Evolutionary conservation across 2,888 invertebrate species (phyloP), one percentile per base, ranked within the genome.

Genomic region (Nudaria mundana): DNA sequence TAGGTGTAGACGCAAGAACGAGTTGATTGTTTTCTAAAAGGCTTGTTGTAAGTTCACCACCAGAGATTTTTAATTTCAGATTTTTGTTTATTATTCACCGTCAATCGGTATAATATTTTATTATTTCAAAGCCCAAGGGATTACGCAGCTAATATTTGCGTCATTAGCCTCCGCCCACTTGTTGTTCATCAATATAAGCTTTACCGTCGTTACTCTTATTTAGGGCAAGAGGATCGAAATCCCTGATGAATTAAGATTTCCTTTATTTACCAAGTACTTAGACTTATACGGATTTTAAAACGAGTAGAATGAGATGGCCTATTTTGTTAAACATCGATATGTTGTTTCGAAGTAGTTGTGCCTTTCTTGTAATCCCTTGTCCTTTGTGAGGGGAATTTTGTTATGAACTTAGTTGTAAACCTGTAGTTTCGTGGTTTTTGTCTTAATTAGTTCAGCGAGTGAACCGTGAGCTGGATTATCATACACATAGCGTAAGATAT

Each of bases 231-330:
- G 30, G 23, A 15, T 5, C 30, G 8, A 28, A 44, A 28, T 30
- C 23, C 40, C 13, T 39, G 37, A 25, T 10, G 45, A 49, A 50
- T 56, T 33, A 43, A 40, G 22, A 43, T 41, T 44, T 22, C 20
- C 32, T 29, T 39, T 42, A 40, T 25, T 31, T 15, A 24, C 24
- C n/a, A n/a, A n/a, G n/a, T 25, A 40, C 26, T 33, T 15, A 25
- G 20, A 33, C 16, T 46, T 36, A 52, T 41, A 40, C 45, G 37
- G 43, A 44, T 45, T 52, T 43, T 32, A 40, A 46, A 56, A 37
- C 38, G 46, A 41, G 33, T n/a, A n/a, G n/a, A 20, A 3, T 52
- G 38, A 29, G 36, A 40, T 31, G 12, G 30, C 32, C 39, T 49
- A 43, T 56, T 44, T 32, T 30, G 26, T 16, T 30, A 40, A 37